Base-by-base conservation (phyloP, 2,113 vertebrate species). In the Apus apus region DNA sequence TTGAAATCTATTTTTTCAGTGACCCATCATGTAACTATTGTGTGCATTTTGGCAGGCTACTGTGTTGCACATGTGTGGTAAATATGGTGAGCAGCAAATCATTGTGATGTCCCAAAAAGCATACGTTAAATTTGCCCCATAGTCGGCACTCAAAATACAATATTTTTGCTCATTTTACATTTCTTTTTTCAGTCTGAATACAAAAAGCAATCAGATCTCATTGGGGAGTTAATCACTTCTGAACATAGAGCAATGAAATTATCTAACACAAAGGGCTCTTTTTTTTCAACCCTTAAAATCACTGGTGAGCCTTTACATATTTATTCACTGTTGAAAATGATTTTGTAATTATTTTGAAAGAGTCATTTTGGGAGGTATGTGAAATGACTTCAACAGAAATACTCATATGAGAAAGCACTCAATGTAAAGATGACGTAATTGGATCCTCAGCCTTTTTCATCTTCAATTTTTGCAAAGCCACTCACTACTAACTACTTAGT, bases 181-280 rank as follows among this genome's bases (percentile, higher is more conserved):
- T 40, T 92, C 79, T 97, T 88, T 95, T 95, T 93, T 94, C 15
- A 0, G 56, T 81, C 70, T 73, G 66, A 93, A 96, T 87, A 92
- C 73, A 93, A 95, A 94, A 93, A 97, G 93, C 90, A 96, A 94
- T 95, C 93, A 96, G 83, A 93, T 96, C 88, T 94, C 94, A 90
- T 96, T 95, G 92, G 90, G 93, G 93, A 97, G 90, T 94, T 97
- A 97, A 97, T 97, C 96, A 95, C 88, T 94, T 93, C 86, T 93
- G 92, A 97, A 95, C 77, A 86, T 7, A 92, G 80, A 94, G 92
- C 93, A 95, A 94, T 85, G 90, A 96, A 96, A 96, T 94, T 96
- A 94, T 93, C 90, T 93, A 89, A 93, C 92, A 95, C 76, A 95
- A 96, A 94, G 45, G 76, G 54, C 61, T 43, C 76, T 30, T 73